Percentiles rank a stretch among this genome's conserved stretches.
These are phyloP conservation scores for Ancistrus triradiatus DNA, from an alignment of 2,113 vertebrate genomes.

Conservation along the genomic window DNA sequence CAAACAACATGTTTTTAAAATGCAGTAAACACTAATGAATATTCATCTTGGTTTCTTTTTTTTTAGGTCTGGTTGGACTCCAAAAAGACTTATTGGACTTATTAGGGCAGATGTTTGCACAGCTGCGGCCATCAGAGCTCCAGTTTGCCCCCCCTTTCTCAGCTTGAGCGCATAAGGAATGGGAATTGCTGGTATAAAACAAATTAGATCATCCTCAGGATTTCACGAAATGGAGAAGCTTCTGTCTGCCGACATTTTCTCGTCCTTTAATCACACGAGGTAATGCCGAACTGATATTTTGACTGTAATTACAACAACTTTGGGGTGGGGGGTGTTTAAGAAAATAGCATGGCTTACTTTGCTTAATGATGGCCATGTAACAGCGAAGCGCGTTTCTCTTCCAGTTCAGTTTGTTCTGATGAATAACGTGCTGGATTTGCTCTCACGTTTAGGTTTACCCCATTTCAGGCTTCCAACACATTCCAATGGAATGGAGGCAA, in stretches of 20 bases:
- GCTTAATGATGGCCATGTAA: background rate
- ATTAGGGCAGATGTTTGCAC: slow-evolving; percentile 63
- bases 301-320: too few species aligned
- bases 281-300: too few species aligned
- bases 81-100: slow-evolving; percentile 51
- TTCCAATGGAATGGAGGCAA: too few species aligned
- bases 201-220: slow-evolving; percentile 30
- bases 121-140: slow-evolving; percentile 57
- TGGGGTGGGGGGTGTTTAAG: too few species aligned
- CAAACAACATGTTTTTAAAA: too few species aligned
- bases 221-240: slow-evolving; percentile 30
- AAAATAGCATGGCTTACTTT: too few species aligned
- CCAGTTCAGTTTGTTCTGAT: background rate
- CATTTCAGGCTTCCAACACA: too few species aligned
- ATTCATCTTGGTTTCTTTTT: too few species aligned
- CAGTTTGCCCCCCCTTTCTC: slow-evolving; percentile 44
- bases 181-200: slow-evolving; percentile 35
- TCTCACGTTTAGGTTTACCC: too few species aligned
- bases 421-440: too few species aligned
- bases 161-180: slow-evolving; percentile 39
- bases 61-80: slow-evolving; percentile 42
- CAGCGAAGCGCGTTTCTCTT: background rate
- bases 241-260: background rate
- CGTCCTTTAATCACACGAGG: too few species aligned
- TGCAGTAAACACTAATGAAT: too few species aligned